These are phyloP conservation scores for Lanius collurio DNA, from an alignment of 2,113 vertebrate species.

Conservation along the genomic window DNA sequence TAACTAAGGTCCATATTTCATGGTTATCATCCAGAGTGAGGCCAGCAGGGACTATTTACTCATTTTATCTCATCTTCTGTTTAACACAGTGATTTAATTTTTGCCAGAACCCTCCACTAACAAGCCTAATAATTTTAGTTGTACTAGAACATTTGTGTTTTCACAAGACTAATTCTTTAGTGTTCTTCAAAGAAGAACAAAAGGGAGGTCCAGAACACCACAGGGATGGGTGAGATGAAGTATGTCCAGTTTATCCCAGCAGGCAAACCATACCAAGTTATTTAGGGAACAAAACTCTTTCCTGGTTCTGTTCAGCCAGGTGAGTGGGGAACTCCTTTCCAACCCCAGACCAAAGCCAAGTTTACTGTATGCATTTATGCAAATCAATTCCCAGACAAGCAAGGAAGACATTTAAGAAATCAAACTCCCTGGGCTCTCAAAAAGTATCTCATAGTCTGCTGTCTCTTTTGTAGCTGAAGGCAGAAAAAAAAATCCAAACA, in stretches of 20 bases:
- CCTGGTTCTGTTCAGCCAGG: not conserved
- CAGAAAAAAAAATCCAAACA: not conserved
- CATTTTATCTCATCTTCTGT: not conserved
- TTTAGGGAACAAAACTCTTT: not conserved
- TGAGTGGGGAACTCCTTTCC: not conserved
- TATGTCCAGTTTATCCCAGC: not conserved
- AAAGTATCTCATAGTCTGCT: not conserved
- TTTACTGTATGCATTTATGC: not conserved
- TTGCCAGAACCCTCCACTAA: not conserved
- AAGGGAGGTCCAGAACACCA: not conserved
- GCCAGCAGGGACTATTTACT: not conserved
- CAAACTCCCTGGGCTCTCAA: not conserved
- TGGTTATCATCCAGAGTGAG: not conserved
- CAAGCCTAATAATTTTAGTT: not conserved
- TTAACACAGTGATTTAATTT: not conserved
- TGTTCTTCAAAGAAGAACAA: not conserved
- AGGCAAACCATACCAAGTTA: not conserved
- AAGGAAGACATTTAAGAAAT: not conserved
- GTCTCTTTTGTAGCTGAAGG: not conserved
- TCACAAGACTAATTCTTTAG: not conserved
- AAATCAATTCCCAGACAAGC: not conserved
- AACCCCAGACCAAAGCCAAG: not conserved
- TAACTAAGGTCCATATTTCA: not conserved
- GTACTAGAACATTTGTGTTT: not conserved
- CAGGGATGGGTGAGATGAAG: rapidly evolving